These are phyloP conservation scores for Upupa epops DNA, from an alignment of 2,113 vertebrate genomes.

Conservation along the genomic window DNA sequence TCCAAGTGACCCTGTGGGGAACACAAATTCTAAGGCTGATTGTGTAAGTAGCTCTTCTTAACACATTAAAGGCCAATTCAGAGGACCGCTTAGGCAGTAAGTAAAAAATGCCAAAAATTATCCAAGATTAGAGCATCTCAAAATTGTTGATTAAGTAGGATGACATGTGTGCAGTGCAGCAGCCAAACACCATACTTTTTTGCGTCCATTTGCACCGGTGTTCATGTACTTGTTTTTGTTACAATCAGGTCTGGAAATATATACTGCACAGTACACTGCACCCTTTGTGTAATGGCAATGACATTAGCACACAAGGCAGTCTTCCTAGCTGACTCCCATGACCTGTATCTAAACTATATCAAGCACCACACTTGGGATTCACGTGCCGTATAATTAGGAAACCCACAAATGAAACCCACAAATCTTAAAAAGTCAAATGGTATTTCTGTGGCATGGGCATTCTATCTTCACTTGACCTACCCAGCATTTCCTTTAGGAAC, in stretches of 20 bases:
- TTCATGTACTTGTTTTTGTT: neutral
- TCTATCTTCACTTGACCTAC: neutral
- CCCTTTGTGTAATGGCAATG: neutral
- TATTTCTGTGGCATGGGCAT: neutral
- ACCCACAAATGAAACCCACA: neutral
- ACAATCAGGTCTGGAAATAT: neutral
- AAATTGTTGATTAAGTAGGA: neutral
- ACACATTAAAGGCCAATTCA: neutral
- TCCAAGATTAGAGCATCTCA: neutral
- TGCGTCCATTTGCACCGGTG: neutral
- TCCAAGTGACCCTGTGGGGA: neutral
- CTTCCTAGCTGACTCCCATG: accelerated
- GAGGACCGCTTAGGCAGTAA: neutral
- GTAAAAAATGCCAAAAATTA: neutral
- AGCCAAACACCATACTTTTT: neutral
- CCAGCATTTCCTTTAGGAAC: neutral
- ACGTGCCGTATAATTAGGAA: neutral
- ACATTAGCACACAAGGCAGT: neutral
- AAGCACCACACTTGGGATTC: neutral
- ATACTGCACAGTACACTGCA: neutral
- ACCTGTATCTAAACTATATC: neutral
- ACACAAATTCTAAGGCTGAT: neutral
- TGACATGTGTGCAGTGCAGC: neutral
- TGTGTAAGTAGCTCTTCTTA: neutral
- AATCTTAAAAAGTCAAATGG: neutral